A percentile compares a stretch with the other conserved stretches of the same genome.
These are phyloP conservation scores for Denticeps clupeoides DNA, from an alignment of 2,797 vertebrate genomes.

Conservation along the genomic window DNA sequence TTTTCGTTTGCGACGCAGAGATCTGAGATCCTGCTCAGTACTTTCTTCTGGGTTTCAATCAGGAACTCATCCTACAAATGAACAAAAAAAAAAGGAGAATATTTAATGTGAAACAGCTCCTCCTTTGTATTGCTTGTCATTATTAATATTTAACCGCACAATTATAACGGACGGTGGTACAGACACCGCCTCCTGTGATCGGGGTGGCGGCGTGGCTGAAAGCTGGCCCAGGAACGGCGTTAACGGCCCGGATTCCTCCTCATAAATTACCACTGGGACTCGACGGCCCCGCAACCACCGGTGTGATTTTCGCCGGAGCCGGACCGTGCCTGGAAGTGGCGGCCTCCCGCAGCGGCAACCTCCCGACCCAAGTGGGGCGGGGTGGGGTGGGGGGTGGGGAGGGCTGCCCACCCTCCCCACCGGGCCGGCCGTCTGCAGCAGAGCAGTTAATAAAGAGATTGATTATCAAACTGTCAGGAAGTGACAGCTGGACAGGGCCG, in stretches of 20 bases:
- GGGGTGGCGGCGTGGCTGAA: constrained; percentile 10
- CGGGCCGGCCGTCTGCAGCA: constrained; percentile 60
- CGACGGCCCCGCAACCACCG: constrained; percentile 20
- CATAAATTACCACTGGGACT: constrained; percentile 49
- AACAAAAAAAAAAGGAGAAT: constrained; percentile 10
- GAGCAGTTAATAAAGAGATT: constrained; percentile 98
- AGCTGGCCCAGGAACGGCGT: constrained; percentile 34
- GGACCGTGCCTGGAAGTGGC: constrained; percentile 17
- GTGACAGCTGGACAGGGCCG: constrained; percentile 93
- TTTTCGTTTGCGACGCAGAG: constrained; percentile 39
- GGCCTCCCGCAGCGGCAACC: constrained; percentile 23
- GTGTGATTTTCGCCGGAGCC: constrained; percentile 30
- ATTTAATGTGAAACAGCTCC: constrained; percentile 5
- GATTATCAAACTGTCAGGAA: constrained; percentile 87
- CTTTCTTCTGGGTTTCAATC: constrained; percentile 42
- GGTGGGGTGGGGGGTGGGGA: constrained; percentile 48
- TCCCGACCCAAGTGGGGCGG: constrained; percentile 24
- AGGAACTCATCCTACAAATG: constrained; percentile 51
- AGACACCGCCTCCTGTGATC: constrained; percentile 5
- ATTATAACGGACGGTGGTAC: too few species aligned
- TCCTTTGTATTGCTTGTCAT: background rate
- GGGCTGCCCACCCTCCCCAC: constrained; percentile 33
- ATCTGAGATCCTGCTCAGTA: constrained; percentile 45
- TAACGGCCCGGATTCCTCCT: constrained; percentile 42
- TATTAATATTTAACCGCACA: too few species aligned